Evolutionary conservation across 2,797 vertebrate genomes (phyloP).

Genomic region (Pogoniulus pusillus): DNA sequence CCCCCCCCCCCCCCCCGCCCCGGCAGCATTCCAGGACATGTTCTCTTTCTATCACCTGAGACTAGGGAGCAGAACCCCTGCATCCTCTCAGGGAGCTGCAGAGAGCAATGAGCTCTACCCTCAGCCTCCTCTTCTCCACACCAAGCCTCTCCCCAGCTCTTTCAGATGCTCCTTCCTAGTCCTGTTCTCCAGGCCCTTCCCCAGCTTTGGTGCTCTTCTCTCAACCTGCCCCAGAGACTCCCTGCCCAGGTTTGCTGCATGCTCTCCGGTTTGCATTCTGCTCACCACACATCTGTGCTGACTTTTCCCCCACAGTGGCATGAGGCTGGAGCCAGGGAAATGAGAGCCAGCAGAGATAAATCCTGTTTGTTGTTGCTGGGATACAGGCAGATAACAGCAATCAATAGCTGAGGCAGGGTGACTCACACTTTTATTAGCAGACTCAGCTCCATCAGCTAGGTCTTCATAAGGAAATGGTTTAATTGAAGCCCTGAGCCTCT

Average conservation of each 20-base stretch:
- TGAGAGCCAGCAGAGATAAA: slow-evolving; percentile 41
- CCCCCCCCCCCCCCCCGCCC: too few relatives aligned
- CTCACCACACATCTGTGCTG: slow-evolving; percentile 18
- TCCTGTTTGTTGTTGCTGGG: slow-evolving; percentile 54
- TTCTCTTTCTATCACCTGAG: too few relatives aligned
- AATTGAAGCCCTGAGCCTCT: slow-evolving; percentile 33
- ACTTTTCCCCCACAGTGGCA: neutral
- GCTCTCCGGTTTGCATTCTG: neutral
- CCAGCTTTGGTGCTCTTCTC: too few relatives aligned
- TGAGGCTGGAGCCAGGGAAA: neutral
- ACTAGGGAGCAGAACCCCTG: too few relatives aligned
- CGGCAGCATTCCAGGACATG: too few relatives aligned
- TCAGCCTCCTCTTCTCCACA: too few relatives aligned
- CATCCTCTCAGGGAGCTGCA: too few relatives aligned
- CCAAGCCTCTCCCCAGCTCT: too few relatives aligned
- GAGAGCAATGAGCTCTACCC: too few relatives aligned
- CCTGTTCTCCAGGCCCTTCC: too few relatives aligned
- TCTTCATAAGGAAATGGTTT: slow-evolving; percentile 33
- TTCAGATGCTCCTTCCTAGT: too few relatives aligned
- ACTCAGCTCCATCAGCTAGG: slow-evolving; percentile 19
- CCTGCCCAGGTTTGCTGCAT: neutral
- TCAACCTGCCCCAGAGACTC: neutral
- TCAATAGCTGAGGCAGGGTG: slow-evolving; percentile 39
- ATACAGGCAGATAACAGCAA: slow-evolving; percentile 45
- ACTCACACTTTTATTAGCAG: slow-evolving; percentile 56